Conservation (phyloP, 2,797 vertebrate species). For the Coluber constrictor region DNA sequence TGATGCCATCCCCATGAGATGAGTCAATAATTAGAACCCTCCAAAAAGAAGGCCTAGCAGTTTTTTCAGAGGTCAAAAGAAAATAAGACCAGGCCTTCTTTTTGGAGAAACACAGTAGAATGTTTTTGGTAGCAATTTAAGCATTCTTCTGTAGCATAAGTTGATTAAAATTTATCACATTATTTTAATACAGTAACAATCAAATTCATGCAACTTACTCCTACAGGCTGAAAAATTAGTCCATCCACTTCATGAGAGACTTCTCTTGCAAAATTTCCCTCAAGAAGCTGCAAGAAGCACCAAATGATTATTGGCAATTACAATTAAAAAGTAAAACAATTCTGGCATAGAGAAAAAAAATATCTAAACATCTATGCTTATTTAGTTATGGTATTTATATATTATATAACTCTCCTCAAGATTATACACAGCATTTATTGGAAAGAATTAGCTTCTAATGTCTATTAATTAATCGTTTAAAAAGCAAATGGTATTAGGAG, state of each 20-base stretch:
- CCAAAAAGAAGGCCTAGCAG: too few species aligned
- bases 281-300: constrained; percentile 83
- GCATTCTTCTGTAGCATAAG: neutral
- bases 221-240: constrained; percentile 94
- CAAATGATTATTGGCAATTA: constrained; percentile 42
- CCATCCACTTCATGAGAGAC: constrained; percentile 98
- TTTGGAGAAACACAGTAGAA: neutral
- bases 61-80: too few species aligned
- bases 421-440: neutral
- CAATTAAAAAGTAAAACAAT: constrained; percentile 33
- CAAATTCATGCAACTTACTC: constrained; percentile 78
- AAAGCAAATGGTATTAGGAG: neutral
- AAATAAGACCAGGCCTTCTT: too few species aligned
- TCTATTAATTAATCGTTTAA: neutral
- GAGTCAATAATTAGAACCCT: too few species aligned
- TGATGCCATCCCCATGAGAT: too few species aligned
- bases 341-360: neutral
- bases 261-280: constrained; percentile 95
- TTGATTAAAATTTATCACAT: neutral
- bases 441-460: neutral
- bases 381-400: neutral
- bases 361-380: neutral
- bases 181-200: constrained; percentile 17
- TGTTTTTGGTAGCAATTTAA: neutral
- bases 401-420: neutral